Conservation (phyloP, 2,888 invertebrate genomes). For the Yponomeuta cagnagella region DNA sequence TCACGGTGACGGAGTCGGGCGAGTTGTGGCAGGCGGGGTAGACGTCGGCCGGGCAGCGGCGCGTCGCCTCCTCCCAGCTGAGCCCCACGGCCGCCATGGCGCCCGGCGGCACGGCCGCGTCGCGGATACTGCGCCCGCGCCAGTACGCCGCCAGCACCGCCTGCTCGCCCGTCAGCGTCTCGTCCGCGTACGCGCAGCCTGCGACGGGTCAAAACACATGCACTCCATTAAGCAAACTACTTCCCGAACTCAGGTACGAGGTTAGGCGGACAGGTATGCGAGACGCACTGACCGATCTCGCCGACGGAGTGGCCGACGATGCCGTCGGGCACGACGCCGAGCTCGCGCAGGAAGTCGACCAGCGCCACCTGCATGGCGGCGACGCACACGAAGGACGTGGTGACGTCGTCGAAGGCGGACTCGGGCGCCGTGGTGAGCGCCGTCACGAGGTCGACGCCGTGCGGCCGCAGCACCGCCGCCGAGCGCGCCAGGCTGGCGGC, state of each 20-base stretch:
- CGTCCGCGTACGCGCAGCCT: slow-evolving; percentile 98
- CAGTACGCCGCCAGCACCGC: slow-evolving; percentile 95
- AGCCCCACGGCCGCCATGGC: slow-evolving; percentile 96
- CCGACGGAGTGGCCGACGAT: slow-evolving; percentile 98
- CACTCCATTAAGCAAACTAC: background rate
- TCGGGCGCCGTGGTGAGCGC: slow-evolving; percentile 86
- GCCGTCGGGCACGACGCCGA: slow-evolving; percentile 92
- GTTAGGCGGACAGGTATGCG: no score
- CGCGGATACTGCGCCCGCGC: slow-evolving; percentile 89
- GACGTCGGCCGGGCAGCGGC: slow-evolving; percentile 85
- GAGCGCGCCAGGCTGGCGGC: slow-evolving; percentile 85
- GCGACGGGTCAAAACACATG: slow-evolving; percentile 25
- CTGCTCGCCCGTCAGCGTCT: slow-evolving; percentile 95
- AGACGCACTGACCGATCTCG: slow-evolving; percentile 78
- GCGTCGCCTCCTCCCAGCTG: slow-evolving; percentile 87
- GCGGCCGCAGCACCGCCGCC: slow-evolving; percentile 84
- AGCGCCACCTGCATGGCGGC: slow-evolving; percentile 97
- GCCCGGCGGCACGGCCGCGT: slow-evolving; percentile 82
- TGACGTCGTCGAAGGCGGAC: slow-evolving; percentile 86
- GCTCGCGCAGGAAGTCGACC: slow-evolving; percentile 87
- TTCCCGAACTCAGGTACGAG: background rate
- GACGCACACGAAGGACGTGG: slow-evolving; percentile 94
- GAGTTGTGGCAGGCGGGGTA: slow-evolving; percentile 97
- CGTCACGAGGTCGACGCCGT: slow-evolving; percentile 88
- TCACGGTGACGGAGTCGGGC: slow-evolving; percentile 89